Base-by-base conservation (phyloP, 1,140 invertebrate species). In the Ceratina australensis region DNA sequence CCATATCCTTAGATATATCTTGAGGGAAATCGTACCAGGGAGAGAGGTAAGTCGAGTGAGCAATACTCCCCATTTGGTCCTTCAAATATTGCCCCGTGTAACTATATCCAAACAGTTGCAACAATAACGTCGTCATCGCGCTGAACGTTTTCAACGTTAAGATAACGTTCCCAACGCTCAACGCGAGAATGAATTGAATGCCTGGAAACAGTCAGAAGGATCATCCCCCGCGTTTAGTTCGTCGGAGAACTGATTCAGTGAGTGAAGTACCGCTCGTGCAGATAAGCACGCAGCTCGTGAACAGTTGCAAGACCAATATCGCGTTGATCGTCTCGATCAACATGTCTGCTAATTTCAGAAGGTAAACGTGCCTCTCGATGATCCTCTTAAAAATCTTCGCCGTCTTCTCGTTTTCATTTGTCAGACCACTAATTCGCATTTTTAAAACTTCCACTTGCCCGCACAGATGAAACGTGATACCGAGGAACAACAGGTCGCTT, bases 131-230 rank as follows among this genome's bases (percentile, higher is more conserved):
- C 15, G 3, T 15, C 4, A 80, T 15, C 8, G 69, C 54, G 8
- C 52, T 47, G 0, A 59, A 33, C 12, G 71, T 72, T 57, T 83
- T 84, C 15, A 8, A 2, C 12, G 54, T 10, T 49, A 84, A 59
- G 2, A 76, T 52, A 5, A 26, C 1, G 3, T 83, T 33, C 0
- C 47, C 26, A 4, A 22, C 24, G n/a, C 33, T 33, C 28, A 84
- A 13, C n/a, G 81, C 78, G 5, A 83, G 15, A 5, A 84, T 83
- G 10, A 67, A 80, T 4, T 83, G 77, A 24, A 84, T 76, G 24
- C 78, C 82, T 84, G 12, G 16, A 56, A 83, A 83, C 10, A 61
- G 10, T 13, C 4, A 15, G 12, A 20, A 72, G 5, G 10, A 42
- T 56, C 5, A n/a, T 1, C 3, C 0, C 13, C 1, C 33, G 8